Evolutionary conservation across 2,113 vertebrate species (phyloP), one percentile per base, ranked within the genome.

Genomic region (Rhizomys pruinosus): DNA sequence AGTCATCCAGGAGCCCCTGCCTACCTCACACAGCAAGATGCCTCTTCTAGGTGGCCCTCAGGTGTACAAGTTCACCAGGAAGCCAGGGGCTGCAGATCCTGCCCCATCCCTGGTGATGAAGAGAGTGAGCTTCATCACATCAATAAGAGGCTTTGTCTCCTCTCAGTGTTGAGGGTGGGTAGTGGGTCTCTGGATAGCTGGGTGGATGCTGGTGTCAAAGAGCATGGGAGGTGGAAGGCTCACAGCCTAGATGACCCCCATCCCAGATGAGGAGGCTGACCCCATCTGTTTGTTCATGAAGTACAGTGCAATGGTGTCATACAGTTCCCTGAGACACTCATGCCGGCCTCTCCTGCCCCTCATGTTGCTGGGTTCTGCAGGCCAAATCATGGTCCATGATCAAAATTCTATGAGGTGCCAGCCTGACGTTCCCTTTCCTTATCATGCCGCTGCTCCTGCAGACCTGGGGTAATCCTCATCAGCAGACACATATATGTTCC

Each of bases 181-280:
- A 0, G 15, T 19, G 5, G 0, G 0, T 32, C n/a, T 19, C 3
- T 37, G 22, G 79, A 22, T 22, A 66, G n/a, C 76, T 1, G 10
- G n/a, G 71, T 39, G 52, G 80, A 8, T 0, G 0, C 74, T 15
- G 37, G 19, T 0, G 2, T 47, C 15, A 55, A 29, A 5, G 0
- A 15, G 44, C 1, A 0, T 2, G 29, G n/a, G 61, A 13, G 57
- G 29, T 44, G 8, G n/a, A 2, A 3, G 2, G 3, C 52, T 74
- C n/a, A 64, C 39, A 63, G 57, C 29, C 74, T 0, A 23, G 27
- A 10, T 4, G 52, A 10, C 71, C 32, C 57, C 2, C 52, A 47
- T 79, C 4, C 17, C 17, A 1, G 1, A 32, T 47, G 89, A 25
- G 25, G 11, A 5, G 15, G 47, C 25, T 7, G 52, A 29, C 72